Evolutionary conservation across 2,113 vertebrate genomes (phyloP).

Genomic region (Struthidea cinerea): DNA sequence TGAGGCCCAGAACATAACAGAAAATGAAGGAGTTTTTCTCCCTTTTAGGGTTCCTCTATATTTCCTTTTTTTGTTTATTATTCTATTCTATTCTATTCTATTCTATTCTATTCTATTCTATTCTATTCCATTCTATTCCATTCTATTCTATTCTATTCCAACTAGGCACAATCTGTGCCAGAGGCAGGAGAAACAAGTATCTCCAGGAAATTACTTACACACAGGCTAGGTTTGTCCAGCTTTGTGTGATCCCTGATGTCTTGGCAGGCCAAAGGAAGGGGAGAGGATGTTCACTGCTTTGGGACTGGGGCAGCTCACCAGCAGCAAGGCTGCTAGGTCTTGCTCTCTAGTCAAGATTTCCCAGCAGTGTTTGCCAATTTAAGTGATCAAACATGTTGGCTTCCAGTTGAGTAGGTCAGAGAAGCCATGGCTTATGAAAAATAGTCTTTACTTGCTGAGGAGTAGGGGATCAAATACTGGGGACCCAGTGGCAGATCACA

Average conservation of each 20-base stretch:
- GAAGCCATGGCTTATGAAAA: not conserved
- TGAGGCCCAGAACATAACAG: not conserved
- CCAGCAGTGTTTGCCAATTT: not conserved
- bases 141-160: not conserved
- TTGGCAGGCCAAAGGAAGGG: not conserved
- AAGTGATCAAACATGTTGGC: not conserved
- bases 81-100: not conserved
- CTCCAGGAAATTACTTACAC: not conserved
- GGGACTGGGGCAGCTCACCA: not conserved
- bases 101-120: not conserved
- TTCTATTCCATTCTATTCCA: not conserved
- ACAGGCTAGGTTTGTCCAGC: not conserved
- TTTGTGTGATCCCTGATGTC: not conserved
- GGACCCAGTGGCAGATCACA: not conserved
- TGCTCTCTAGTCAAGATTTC: not conserved
- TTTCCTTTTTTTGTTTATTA: not conserved
- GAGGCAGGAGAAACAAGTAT: not conserved
- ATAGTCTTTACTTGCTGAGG: not conserved
- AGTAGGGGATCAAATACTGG: not conserved
- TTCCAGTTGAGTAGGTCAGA: not conserved
- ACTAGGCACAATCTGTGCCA: not conserved
- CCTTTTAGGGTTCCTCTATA: not conserved
- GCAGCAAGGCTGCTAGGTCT: not conserved
- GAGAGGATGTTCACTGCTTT: not conserved
- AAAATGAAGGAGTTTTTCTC: not conserved